Evolutionary conservation across 2,113 vertebrate species (phyloP), one percentile per base, ranked within the genome.

Genomic region (Sakesphorus luctuosus): DNA sequence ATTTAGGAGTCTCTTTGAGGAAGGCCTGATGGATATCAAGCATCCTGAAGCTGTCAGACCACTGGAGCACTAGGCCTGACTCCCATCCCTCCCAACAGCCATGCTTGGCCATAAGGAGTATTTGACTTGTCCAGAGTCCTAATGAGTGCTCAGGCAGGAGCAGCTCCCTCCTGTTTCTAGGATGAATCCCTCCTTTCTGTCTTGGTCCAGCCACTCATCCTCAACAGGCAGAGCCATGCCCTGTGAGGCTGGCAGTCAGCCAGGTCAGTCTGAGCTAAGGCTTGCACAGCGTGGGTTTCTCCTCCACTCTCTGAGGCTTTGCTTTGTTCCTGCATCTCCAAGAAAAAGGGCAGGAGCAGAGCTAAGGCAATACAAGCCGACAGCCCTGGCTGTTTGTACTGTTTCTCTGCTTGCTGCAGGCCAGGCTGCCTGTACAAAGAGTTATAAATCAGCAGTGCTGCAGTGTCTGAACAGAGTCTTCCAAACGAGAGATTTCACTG

Each of bases 281-380:
- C 44, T 59, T 87, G 71, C 33, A 5, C 5, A n/a, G 8, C 18
- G 5, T 0, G 2, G 38, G 31, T 58, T 84, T 46, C 52, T 47
- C 31, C 19, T 49, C 43, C 58, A 40, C 65, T 68, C 47, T 82
- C 53, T 38, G 47, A 43, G 61, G 77, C 71, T 71, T 23, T 86
- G 68, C 65, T 92, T 81, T 90, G 69, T 86, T 94, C 44, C 16
- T 67, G 35, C 8, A 9, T 65, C 82, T 61, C 40, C 58, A 40
- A 52, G 33, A 95, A 90, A 94, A 89, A 95, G 71, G 93, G 62
- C 5, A 14, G 74, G 58, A 95, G 81, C 77, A 38, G 84, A 68
- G 74, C 19, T 65, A 7, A 46, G 0, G 28, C 62, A 58, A 33
- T n/a, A 7, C 3, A 16, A 4, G n/a, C 75, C 21, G 44, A 40